Percentiles rank a stretch among this genome's conserved stretches.
Evolutionary conservation across 2,888 invertebrate genomes (phyloP).

Genomic region (Nudaria mundana): DNA sequence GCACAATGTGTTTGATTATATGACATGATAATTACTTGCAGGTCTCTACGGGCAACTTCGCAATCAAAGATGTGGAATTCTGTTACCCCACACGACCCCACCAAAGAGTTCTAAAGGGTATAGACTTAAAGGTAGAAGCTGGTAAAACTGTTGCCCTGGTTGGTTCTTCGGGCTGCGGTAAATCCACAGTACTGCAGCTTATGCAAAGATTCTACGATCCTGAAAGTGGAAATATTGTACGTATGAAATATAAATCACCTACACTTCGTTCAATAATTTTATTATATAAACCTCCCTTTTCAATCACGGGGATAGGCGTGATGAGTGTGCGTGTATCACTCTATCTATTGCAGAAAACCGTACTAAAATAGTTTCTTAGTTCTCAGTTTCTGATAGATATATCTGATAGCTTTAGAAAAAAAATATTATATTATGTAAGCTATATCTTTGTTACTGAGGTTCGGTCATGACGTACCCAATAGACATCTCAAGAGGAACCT

Average conservation of each 20-base stretch:
- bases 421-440: too few relatives aligned
- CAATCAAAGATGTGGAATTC: constrained; percentile 86
- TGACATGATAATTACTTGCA: too few relatives aligned
- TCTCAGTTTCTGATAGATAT: background rate
- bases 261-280: background rate
- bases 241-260: too few relatives aligned
- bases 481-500: too few relatives aligned
- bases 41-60: constrained; percentile 84
- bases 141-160: constrained; percentile 89
- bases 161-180: constrained; percentile 89
- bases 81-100: constrained; percentile 90
- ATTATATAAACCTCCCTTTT: too few relatives aligned
- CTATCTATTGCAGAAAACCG: too few relatives aligned
- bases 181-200: constrained; percentile 89
- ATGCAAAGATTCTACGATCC: constrained; percentile 91
- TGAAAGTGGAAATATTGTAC: constrained; percentile 76
- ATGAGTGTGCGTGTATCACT: too few relatives aligned
- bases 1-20: too few relatives aligned
- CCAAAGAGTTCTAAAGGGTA: constrained; percentile 84
- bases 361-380: background rate
- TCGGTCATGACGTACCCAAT: too few relatives aligned
- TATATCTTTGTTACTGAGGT: too few relatives aligned
- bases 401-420: too few relatives aligned
- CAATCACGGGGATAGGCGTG: too few relatives aligned
- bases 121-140: constrained; percentile 84